phyloP scores from a whole-genome alignment of 2,888 invertebrate species.

The Pyralis farinalis region DNA sequence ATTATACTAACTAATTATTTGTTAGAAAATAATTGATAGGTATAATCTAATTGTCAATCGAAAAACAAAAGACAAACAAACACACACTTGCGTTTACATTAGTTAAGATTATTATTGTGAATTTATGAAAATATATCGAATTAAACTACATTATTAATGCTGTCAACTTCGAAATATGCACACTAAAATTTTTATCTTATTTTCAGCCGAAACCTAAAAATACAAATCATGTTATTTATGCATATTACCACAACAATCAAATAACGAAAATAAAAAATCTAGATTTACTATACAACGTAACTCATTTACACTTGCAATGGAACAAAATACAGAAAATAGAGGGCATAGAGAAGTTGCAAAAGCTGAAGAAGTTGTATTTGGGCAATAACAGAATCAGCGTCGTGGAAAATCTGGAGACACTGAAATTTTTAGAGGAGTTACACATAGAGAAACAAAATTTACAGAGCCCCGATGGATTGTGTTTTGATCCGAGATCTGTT shows the following conservation, averaged over 20 bases:
- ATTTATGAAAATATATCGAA: no score
- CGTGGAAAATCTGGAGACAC: conserved; percentile 84
- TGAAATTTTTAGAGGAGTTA: conserved; percentile 82
- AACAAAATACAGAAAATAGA: conserved; percentile 87
- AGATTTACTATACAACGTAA: conserved; percentile 82
- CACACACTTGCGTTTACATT: no score
- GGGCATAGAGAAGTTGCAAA: conserved; percentile 81
- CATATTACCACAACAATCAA: conserved; percentile 91
- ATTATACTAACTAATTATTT: no score
- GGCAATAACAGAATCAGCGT: conserved; percentile 85
- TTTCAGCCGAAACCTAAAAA: conserved; percentile 59
- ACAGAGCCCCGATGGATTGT: conserved; percentile 77
- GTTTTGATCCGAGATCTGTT: conserved; percentile 85
- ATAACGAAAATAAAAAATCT: conserved; percentile 88
- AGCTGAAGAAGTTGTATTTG: conserved; percentile 89
- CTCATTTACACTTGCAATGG: conserved; percentile 87
- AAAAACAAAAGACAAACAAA: no score
- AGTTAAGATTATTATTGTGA: no score
- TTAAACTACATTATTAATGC: no score
- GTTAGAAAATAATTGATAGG: no score
- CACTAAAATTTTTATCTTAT: no score
- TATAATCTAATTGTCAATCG: no score
- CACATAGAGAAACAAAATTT: conserved; percentile 85
- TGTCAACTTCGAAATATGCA: no score
- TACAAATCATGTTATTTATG: conserved; percentile 74